Evolutionary conservation across 2,888 invertebrate species (phyloP).

Genomic region (Pedicia rivosa): DNA sequence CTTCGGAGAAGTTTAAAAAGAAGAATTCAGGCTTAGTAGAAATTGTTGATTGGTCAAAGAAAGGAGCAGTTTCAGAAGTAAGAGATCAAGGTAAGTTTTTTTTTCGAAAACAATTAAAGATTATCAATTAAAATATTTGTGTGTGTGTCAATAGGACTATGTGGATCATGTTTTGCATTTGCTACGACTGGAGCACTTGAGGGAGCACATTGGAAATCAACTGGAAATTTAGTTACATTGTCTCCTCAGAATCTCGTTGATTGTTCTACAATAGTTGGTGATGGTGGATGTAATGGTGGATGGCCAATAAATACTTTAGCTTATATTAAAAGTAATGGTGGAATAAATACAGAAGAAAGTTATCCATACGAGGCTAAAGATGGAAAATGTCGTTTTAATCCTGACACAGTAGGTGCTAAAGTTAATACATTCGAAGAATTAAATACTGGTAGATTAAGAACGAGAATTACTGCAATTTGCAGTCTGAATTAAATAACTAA

Average conservation of each 20-base stretch:
- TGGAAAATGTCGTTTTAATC: conserved; percentile 38
- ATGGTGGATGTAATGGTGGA: conserved; percentile 73
- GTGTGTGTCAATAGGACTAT: too few species aligned
- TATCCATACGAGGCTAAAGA: conserved; percentile 65
- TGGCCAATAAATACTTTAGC: conserved; percentile 56
- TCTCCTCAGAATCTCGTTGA: conserved; percentile 78
- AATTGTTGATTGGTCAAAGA: too few species aligned
- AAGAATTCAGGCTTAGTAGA: too few species aligned
- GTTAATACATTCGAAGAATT: too few species aligned
- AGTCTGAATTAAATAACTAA: too few species aligned
- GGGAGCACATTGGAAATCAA: conserved; percentile 8
- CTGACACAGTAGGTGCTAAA: conserved; percentile 43
- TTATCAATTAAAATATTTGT: too few species aligned
- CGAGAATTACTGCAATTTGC: too few species aligned
- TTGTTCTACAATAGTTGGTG: conserved; percentile 60
- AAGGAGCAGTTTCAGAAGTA: too few species aligned
- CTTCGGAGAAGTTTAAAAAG: too few species aligned
- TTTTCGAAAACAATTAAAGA: too few species aligned
- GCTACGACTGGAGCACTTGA: conserved; percentile 11
- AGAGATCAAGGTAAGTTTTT: too few species aligned
- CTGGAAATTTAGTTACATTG: conserved; percentile 6
- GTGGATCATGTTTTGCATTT: conserved; percentile 11
- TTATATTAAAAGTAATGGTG: conserved; percentile 57
- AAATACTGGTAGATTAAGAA: too few species aligned
- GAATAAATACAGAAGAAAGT: conserved; percentile 64